Evolutionary conservation across 53 echinoderm and acorn worm genomes (phyloP).

Genomic region (Luidia sarsii): DNA sequence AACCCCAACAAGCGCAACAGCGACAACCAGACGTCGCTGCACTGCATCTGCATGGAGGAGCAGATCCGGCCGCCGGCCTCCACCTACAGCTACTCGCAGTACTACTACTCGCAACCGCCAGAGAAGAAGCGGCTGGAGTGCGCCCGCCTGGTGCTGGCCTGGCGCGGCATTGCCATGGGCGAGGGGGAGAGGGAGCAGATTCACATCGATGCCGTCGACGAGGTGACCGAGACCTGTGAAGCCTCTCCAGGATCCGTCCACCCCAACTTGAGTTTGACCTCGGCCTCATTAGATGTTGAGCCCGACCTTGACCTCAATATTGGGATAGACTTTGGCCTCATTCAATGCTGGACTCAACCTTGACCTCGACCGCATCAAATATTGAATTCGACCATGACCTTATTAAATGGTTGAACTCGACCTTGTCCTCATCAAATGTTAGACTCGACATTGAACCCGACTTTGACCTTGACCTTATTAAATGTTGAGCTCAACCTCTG

Average conservation of each 20-base stretch:
- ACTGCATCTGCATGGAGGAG: constrained; percentile 91
- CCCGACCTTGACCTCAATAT: too few species aligned
- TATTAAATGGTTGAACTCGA: neutral
- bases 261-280: too few species aligned
- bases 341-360: too few species aligned
- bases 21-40: constrained; percentile 90
- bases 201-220: constrained; percentile 86
- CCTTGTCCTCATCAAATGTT: neutral
- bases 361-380: too few species aligned
- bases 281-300: too few species aligned
- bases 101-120: constrained; percentile 88
- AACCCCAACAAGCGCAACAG: constrained; percentile 94
- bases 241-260: too few species aligned
- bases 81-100: constrained; percentile 81
- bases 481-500: too few species aligned
- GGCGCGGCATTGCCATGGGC: constrained; percentile 80
- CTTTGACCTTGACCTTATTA: neutral
- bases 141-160: constrained; percentile 77
- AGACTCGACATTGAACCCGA: neutral
- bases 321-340: too few species aligned
- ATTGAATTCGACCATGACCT: too few species aligned
- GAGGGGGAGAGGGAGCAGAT: constrained; percentile 86
- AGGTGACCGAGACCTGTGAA: too few species aligned
- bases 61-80: constrained; percentile 72
- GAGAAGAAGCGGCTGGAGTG: constrained; percentile 89